phyloP scores from a whole-genome alignment of 1,140 invertebrate genomes.

The Aphaenogaster rudis region DNA sequence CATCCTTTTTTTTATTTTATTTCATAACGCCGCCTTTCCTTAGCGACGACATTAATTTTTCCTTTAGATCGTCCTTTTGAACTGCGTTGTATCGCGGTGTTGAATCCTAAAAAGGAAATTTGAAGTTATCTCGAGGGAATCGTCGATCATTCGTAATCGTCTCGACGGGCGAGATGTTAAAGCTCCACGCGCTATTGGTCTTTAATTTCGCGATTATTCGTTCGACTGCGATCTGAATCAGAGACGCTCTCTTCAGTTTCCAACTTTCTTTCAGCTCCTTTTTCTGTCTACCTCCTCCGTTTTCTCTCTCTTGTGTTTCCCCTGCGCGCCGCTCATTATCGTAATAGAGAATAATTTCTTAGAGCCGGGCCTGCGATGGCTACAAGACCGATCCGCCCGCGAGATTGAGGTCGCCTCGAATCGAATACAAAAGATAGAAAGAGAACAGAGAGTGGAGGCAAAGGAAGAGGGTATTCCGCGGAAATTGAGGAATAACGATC shows the following conservation, averaged over 20 bases:
- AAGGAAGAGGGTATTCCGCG: constrained; percentile 16
- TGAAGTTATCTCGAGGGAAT: constrained; percentile 20
- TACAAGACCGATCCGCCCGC: constrained; percentile 46
- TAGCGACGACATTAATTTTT: constrained; percentile 12
- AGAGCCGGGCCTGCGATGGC: constrained; percentile 45
- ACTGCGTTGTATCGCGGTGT: not conserved
- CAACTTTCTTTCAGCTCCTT: constrained; percentile 42
- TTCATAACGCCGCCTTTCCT: not conserved
- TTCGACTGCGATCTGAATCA: constrained; percentile 43
- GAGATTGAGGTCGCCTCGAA: constrained; percentile 59
- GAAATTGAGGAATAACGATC: constrained; percentile 75
- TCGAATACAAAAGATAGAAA: constrained; percentile 63
- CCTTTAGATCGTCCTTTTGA: not conserved
- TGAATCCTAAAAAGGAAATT: constrained; percentile 22
- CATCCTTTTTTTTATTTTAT: not conserved
- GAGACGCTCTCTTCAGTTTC: constrained; percentile 5
- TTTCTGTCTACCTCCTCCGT: not conserved
- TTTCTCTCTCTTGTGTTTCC: constrained; percentile 22
- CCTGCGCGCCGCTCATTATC: constrained; percentile 62
- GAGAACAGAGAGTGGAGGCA: not conserved
- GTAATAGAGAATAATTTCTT: constrained; percentile 72
- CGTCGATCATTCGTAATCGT: constrained; percentile 34
- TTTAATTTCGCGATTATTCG: constrained; percentile 60
- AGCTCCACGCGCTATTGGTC: constrained; percentile 35
- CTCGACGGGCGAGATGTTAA: constrained; percentile 25